Evolutionary conservation across 1,140 invertebrate genomes (phyloP).

Genomic region (Aphidius gifuensis): DNA sequence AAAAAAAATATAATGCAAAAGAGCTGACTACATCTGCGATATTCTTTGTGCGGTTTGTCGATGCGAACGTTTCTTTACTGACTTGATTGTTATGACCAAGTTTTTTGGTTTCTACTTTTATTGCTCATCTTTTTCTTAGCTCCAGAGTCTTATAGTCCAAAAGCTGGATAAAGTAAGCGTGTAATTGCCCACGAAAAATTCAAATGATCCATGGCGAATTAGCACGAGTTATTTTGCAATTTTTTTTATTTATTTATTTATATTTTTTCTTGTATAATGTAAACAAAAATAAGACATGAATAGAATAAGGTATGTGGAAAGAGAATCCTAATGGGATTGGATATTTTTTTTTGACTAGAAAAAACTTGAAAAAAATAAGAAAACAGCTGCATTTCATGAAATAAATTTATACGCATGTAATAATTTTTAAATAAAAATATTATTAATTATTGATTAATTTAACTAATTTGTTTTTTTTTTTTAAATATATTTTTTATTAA

Average conservation of each 20-base stretch:
- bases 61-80: too few relatives aligned
- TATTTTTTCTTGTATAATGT: neutral
- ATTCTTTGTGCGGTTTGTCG: slow-evolving; percentile 41
- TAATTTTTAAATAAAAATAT: too few relatives aligned
- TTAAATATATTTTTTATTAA: too few relatives aligned
- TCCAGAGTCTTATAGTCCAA: slow-evolving; percentile 19
- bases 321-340: too few relatives aligned
- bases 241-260: neutral
- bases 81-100: slow-evolving; percentile 6
- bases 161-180: slow-evolving; percentile 44
- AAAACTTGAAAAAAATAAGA: neutral
- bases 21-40: slow-evolving; percentile 28
- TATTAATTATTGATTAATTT: too few relatives aligned
- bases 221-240: slow-evolving; percentile 9
- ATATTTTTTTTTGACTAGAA: too few relatives aligned
- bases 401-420: too few relatives aligned
- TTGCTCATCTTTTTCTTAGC: slow-evolving; percentile 26
- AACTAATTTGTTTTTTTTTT: too few relatives aligned
- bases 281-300: neutral
- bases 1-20: slow-evolving; percentile 18
- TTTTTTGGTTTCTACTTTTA: slow-evolving; percentile 26
- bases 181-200: slow-evolving; percentile 34
- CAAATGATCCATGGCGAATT: slow-evolving; percentile 21
- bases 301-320: too few relatives aligned
- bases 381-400: neutral